Evolutionary conservation across 2,797 vertebrate species (phyloP), one percentile per base, ranked within the genome.

Genomic region (Knipowitschia caucasica): DNA sequence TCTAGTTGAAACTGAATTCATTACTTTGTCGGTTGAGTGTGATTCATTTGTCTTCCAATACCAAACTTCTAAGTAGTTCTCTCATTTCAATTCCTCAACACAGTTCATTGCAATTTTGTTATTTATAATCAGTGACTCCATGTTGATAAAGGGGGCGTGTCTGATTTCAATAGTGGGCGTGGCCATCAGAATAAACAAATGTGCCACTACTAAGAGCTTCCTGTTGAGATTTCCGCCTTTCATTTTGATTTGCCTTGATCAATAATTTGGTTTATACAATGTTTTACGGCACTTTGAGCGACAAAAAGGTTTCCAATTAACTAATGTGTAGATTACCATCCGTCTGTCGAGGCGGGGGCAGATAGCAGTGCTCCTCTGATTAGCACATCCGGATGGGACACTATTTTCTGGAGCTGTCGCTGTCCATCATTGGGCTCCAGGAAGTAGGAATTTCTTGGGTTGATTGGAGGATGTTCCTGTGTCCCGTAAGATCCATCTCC

Each of bases 221-320:
- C 76, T 69, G 69, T 63, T 71, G 62, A 70, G 67, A 85, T 83
- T 87, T 89, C 87, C 78, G 63, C 69, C 77, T 78, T 76, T 86
- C 81, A 89, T 90, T 30, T 86, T 82, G 82, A 89, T 91, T 88
- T 85, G 82, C 69, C 62, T 20, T 5, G 78, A 90, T 91, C 88
- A 86, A 86, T 89, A 77, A 89, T 86, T 71, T 73, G 81, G 73
- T 86, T 87, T 86, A 36, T 36, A 79, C 76, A 70, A 73, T 84
- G 79, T 83, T 89, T 88, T 76, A 78, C 64, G 33, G 77, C 78
- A 80, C 73, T 83, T 85, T 75, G 80, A 74, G 76, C 58, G 57
- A 76, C 85, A 88, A 89, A 91, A 83, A 89, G 89, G 80, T 87
- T 90, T 91, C 88, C 90, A 90, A 91, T 92, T 90, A 92, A 89